A percentile compares a stretch with the other conserved stretches of the same genome.
Evolutionary conservation across 2,113 vertebrate species (phyloP).

Genomic region (Damaliscus lunatus): DNA sequence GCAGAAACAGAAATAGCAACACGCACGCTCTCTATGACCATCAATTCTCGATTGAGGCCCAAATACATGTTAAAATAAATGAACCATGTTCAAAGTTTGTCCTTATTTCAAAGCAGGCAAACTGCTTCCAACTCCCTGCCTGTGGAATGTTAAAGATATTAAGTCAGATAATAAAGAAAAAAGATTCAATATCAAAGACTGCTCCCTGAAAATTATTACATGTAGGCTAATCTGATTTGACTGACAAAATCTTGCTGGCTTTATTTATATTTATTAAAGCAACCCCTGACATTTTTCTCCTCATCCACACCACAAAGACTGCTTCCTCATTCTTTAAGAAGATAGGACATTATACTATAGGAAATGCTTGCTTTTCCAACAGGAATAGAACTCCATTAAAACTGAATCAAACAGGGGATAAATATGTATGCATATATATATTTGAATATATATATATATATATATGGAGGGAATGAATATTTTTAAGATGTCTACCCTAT

Average conservation of each 20-base stretch:
- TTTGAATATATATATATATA: not conserved
- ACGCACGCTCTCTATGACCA: rapidly evolving
- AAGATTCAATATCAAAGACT: not conserved
- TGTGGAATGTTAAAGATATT: not conserved
- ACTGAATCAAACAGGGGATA: not conserved
- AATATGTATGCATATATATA: not conserved
- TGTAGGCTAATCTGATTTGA: not conserved
- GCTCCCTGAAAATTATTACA: slow-evolving; percentile 1
- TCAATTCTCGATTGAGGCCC: not conserved
- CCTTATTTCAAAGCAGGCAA: not conserved
- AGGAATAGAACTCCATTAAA: not conserved
- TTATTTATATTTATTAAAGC: not conserved
- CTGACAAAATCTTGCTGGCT: not conserved
- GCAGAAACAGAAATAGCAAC: not conserved
- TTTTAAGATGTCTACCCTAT: not conserved
- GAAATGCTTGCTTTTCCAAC: not conserved
- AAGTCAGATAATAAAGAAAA: not conserved
- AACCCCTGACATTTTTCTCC: not conserved
- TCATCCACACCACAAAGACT: not conserved
- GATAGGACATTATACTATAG: not conserved
- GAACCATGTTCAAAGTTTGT: not conserved
- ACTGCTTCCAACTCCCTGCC: not conserved
- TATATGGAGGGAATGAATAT: not conserved
- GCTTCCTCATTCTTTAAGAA: not conserved
- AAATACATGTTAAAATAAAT: not conserved